Base-by-base conservation (phyloP, 1,140 invertebrate genomes). In the Polypedilum vanderplanki region DNA sequence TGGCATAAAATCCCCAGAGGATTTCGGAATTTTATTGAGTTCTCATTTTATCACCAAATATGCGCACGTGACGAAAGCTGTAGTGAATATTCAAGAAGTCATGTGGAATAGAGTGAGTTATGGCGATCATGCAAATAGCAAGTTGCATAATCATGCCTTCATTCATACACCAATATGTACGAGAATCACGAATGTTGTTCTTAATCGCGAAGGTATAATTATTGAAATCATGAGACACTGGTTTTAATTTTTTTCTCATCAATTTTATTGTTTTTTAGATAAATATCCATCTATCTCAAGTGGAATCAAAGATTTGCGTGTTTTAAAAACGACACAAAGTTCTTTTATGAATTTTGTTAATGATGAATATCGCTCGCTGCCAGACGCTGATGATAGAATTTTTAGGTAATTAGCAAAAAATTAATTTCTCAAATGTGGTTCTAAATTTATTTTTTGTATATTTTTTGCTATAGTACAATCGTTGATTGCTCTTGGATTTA, bases 311-410 rank as follows among this genome's bases (percentile, higher is more conserved):
- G 87, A 87, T n/a, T 81, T 92, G 22, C 83, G 88, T 20, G 87
- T 92, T 0, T 79, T 92, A 74, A 92, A 92, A 82, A 91, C 90
- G 0, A 92, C 91, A 0, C 89, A 92, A 79, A 92, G 90, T 1
- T 87, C 90, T 7, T 93, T 93, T 79, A 88, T 87, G 1, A 88
- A 92, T 80, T 93, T 93, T 78, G 86, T 91, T 22, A 87, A 89
- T 79, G 91, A 92, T 78, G 90, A 91, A 77, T 92, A 88, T 77
- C 86, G 90, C 22, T 90, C 90, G 0, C 81, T 93, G 15, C 86
- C 89, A 0, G 90, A 92, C 83, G 85, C 87, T 41, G 85, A 88
- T n/a, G 91, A 93, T 81, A 84, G 91, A 75, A 88, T 92, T 77
- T 85, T 85, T 76, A 84, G 83, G 83, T 84, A 78, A 75, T 15